A percentile compares a stretch with the other conserved stretches of the same genome.
Evolutionary conservation across 2,888 invertebrate genomes (phyloP).

Genomic region (Drosophila formosana): DNA sequence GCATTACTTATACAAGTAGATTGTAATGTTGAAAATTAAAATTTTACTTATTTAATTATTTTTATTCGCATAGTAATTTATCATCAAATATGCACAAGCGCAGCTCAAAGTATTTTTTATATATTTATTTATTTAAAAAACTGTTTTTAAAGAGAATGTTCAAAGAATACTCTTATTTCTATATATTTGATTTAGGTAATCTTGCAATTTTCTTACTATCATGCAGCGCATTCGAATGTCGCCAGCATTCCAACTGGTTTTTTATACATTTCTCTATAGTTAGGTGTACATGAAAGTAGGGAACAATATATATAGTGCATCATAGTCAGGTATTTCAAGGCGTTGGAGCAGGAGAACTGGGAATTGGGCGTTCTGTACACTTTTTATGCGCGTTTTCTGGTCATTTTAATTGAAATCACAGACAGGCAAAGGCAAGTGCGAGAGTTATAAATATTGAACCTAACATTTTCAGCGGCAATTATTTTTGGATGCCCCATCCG

Average conservation of each 20-base stretch:
- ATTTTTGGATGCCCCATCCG: constrained; percentile 41
- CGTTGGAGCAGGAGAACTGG: not conserved
- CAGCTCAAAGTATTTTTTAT: too few relatives aligned
- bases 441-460: constrained; percentile 55
- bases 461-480: constrained; percentile 64
- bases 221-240: not conserved
- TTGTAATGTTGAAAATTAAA: too few relatives aligned
- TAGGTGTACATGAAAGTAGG: constrained; percentile 43
- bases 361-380: constrained; percentile 25
- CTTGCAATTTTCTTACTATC: constrained; percentile 13
- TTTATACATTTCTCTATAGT: constrained; percentile 54
- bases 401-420: constrained; percentile 78
- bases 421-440: constrained; percentile 42
- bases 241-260: not conserved
- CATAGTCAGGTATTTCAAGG: constrained; percentile 9
- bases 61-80: too few relatives aligned
- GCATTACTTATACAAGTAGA: too few relatives aligned
- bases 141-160: too few relatives aligned
- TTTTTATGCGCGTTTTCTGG: constrained; percentile 55
- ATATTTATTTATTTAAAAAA: too few relatives aligned
- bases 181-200: too few relatives aligned
- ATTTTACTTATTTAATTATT: too few relatives aligned
- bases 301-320: constrained; percentile 40
- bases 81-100: too few relatives aligned
- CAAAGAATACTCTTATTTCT: too few relatives aligned